Percentiles rank a stretch among this genome's conserved stretches.
Conservation (phyloP, 2,888 invertebrate species). For the Cordilura impudica region DNA sequence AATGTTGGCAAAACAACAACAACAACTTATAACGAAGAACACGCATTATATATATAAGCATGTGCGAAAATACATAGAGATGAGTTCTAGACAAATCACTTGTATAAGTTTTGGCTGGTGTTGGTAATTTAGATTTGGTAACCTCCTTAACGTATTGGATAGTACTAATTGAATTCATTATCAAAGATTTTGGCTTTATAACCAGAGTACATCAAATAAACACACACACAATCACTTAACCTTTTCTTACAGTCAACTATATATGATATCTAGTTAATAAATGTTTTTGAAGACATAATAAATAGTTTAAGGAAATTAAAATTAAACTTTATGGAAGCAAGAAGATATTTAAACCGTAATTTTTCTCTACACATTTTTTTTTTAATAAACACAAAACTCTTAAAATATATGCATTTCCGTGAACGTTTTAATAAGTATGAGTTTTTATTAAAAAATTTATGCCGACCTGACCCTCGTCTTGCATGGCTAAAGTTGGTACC, state of each 20-base stretch:
- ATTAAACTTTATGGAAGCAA: constrained; percentile 9
- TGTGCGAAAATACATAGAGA: not conserved
- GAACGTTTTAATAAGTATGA: not conserved
- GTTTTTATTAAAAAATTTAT: too few relatives aligned
- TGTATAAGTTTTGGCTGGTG: constrained; percentile 23
- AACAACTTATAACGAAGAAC: constrained; percentile 1
- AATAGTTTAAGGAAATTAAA: constrained; percentile 11
- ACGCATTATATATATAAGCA: not conserved
- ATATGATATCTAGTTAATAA: not conserved
- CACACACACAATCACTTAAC: not conserved
- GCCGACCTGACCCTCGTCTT: too few relatives aligned
- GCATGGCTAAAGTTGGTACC: too few relatives aligned
- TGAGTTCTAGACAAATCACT: constrained; percentile 17
- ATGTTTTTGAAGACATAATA: not conserved
- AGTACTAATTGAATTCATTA: constrained; percentile 48
- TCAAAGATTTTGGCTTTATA: constrained; percentile 34
- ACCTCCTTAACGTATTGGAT: constrained; percentile 37
- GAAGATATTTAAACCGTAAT: not conserved
- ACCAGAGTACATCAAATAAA: not conserved
- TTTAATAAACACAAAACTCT: not conserved
- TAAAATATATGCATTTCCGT: not conserved
- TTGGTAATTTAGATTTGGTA: constrained; percentile 30
- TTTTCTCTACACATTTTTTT: not conserved
- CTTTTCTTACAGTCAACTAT: not conserved
- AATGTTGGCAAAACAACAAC: not conserved